These are phyloP conservation scores for Pituophis catenifer DNA, from an alignment of 2,113 vertebrate species.

Conservation along the genomic window DNA sequence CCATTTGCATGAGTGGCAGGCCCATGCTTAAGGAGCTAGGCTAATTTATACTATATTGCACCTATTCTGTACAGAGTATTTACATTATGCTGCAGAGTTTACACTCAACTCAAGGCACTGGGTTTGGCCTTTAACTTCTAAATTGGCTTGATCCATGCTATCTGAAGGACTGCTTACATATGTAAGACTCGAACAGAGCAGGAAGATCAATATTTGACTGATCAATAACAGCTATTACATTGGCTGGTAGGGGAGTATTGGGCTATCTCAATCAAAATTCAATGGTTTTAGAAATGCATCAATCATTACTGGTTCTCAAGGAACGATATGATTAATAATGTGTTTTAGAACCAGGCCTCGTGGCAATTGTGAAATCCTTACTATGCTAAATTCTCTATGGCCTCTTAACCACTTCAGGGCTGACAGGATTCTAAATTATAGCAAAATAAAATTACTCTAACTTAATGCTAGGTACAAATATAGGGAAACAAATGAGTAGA, in stretches of 20 bases:
- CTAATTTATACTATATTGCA: not conserved
- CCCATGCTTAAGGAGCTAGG: not conserved
- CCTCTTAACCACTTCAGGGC: not conserved
- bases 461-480: not conserved
- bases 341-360: not conserved
- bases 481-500: not conserved
- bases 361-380: not conserved
- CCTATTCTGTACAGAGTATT: not conserved
- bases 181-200: not conserved
- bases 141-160: not conserved
- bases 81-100: not conserved
- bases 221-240: not conserved
- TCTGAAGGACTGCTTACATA: not conserved
- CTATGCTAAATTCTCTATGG: not conserved
- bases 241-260: not conserved
- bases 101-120: not conserved
- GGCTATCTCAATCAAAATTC: not conserved
- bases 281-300: not conserved
- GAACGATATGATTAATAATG: not conserved
- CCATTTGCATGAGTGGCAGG: not conserved
- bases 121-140: not conserved
- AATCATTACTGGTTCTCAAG: not conserved
- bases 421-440: not conserved
- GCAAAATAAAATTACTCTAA: not conserved
- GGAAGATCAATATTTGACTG: not conserved